Evolutionary conservation across 2,888 invertebrate species (phyloP).

Genomic region (Metopia argyrocephala): DNA sequence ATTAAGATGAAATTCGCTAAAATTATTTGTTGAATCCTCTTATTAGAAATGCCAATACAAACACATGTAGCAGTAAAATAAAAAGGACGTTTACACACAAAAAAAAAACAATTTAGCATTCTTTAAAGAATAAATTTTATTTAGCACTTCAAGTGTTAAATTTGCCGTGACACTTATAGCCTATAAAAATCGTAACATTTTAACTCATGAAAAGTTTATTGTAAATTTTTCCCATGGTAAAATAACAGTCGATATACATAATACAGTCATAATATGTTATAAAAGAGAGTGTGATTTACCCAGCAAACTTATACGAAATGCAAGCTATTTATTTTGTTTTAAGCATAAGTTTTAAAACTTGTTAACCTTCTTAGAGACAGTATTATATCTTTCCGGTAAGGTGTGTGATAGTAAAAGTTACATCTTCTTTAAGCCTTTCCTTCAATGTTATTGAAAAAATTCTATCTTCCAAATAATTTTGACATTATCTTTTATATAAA

Average conservation of each 20-base stretch:
- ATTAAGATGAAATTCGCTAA: no score
- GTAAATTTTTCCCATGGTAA: not conserved
- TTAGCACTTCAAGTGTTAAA: constrained; percentile 67
- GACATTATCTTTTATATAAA: no score
- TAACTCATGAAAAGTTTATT: constrained; percentile 54
- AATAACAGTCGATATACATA: constrained; percentile 11
- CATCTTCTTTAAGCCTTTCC: no score
- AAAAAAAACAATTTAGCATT: constrained; percentile 44
- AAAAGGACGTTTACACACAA: constrained; percentile 44
- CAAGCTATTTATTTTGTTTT: no score
- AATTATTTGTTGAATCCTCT: no score
- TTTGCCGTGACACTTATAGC: constrained; percentile 67
- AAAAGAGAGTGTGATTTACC: constrained; percentile 8
- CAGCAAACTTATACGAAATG: not conserved
- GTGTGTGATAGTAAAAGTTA: no score
- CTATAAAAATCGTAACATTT: constrained; percentile 64
- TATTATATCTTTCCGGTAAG: no score
- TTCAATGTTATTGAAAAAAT: no score
- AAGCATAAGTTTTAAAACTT: no score
- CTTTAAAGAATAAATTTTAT: constrained; percentile 58
- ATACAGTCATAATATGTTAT: constrained; percentile 20
- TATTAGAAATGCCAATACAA: no score
- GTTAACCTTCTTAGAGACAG: no score
- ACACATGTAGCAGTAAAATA: constrained; percentile 14
- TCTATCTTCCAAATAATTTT: no score